These are phyloP conservation scores for Pogonophryne albipinna DNA, from an alignment of 2,797 vertebrate genomes.

Conservation along the genomic window DNA sequence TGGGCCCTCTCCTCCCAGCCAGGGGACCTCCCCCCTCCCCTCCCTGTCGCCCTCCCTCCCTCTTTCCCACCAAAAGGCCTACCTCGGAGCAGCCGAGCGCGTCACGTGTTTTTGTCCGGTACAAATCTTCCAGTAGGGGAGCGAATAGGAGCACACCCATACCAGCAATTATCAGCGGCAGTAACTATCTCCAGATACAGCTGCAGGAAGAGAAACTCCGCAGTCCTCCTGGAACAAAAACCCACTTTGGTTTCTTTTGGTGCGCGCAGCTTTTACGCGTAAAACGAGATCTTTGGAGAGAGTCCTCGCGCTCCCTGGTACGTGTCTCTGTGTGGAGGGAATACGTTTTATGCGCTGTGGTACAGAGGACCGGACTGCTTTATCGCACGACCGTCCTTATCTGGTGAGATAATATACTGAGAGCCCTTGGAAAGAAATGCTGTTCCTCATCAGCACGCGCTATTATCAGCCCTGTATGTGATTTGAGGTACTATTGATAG, in stretches of 20 bases:
- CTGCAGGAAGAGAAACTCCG: constrained; percentile 18
- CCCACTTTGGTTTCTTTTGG: neutral
- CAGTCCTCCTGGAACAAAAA: constrained; percentile 20
- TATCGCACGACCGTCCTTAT: constrained; percentile 84
- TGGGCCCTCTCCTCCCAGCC: constrained; percentile 28
- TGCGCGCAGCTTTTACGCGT: constrained; percentile 46
- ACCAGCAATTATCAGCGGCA: constrained; percentile 82
- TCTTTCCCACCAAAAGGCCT: constrained; percentile 53
- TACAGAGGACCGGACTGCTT: constrained; percentile 66
- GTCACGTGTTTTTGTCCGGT: constrained; percentile 84
- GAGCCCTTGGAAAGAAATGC: constrained; percentile 71
- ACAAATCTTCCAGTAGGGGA: constrained; percentile 80
- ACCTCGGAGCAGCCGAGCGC: constrained; percentile 62
- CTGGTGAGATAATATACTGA: constrained; percentile 85
- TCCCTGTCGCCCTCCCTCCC: constrained; percentile 8
- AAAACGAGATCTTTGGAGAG: constrained; percentile 21
- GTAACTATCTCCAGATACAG: constrained; percentile 65
- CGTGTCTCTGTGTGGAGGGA: constrained; percentile 46
- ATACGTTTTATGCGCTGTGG: constrained; percentile 49
- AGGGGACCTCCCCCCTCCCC: constrained; percentile 25
- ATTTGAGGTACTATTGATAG: constrained; percentile 77
- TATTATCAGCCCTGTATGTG: constrained; percentile 76
- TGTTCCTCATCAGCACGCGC: constrained; percentile 53
- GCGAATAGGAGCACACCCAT: constrained; percentile 76
- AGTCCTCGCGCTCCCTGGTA: constrained; percentile 22